Base-by-base conservation (phyloP, 2,113 vertebrate species). In the Dromas ardeola region DNA sequence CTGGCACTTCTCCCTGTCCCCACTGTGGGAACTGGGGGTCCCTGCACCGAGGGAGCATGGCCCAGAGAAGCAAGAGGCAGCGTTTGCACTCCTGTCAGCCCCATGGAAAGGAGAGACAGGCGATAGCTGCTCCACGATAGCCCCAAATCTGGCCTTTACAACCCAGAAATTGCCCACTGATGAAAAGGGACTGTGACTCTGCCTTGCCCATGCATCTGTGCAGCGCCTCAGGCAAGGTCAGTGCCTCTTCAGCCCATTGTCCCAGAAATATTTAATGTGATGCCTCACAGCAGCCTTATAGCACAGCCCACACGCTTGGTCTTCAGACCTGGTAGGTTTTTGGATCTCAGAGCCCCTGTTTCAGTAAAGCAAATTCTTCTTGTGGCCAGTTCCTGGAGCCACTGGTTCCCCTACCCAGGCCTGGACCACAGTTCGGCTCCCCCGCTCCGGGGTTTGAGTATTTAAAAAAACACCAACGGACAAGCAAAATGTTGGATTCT, bases 11-110 rank as follows among this genome's bases (percentile, higher is more conserved):
- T 58, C 13, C 32, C 29, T 0, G 0, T 86, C 5, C 23, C 38
- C 17, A 4, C 17, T 0, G 0, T 10, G 32, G 67, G 65, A 50
- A 26, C 52, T 22, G 72, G 23, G 32, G 10, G 14, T 26, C 58
- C 63, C 82, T 22, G 27, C 2, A 4, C 42, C 1, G 1, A 15
- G 42, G 23, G 22, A 50, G 30, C 53, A 56, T 0, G 3, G 25
- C 29, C 43, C 36, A 52, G 43, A 32, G 81, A 45, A 45, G 10
- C 27, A 45, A 30, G 42, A 52, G 16, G 7, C 45, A 66, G 25
- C 0, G 0, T 11, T 30, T 66, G 66, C 26, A 29, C 36, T 65
- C 11, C 0, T 1, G 6, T n/a, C 56, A 69, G 73, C 25, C 56
- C 8, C 1, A 4, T 13, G 40, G 18, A 27, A 23, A 38, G 53